Evolutionary conservation across 2,797 vertebrate species (phyloP), one percentile per base, ranked within the genome.

Genomic region (Danio albolineatus): DNA sequence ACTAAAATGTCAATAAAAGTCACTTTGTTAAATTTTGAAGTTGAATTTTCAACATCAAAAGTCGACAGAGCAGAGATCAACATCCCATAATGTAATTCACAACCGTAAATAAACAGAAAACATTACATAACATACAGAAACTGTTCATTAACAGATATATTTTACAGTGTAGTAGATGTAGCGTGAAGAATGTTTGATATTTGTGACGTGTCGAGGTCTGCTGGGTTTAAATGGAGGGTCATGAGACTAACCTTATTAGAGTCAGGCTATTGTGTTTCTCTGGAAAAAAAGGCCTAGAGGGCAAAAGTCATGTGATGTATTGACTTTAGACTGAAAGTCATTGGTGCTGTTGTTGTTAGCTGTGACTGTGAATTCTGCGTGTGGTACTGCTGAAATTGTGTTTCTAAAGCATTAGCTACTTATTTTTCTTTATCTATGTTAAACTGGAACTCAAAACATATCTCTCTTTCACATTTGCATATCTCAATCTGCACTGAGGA

Each of bases 161-260:
- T 59, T 49, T 51, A 3, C 44, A 28, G 12, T 59, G 1, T 61
- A 13, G 9, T 61, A 54, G 51, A 70, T 71, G 67, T 43, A n/a
- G 13, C 46, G 4, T 72, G 57, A 70, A 61, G 36, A 48, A 51
- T 21, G 43, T 28, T 60, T 13, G 2, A 28, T 71, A 16, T 61
- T 53, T 17, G 44, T 38, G 53, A 57, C 10, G 56, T 21, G 43
- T 39, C 28, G 8, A 59, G 53, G 43, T 72, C 67, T 46, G 39
- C 4, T 79, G 38, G 67, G 67, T 72, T 79, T 72, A 36, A 72
- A 28, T 13, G 76, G 67, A 62, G 61, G 77, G 67, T 79, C 57
- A 72, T 72, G 56, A 14, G 77, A 36, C 39, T 72, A 54, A 64
- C 17, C 77, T 17, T 10, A 36, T 21, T 43, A 62, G 76, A 78